Evolutionary conservation across 2,113 vertebrate species (phyloP).

Genomic region (Ctenomys sociabilis): DNA sequence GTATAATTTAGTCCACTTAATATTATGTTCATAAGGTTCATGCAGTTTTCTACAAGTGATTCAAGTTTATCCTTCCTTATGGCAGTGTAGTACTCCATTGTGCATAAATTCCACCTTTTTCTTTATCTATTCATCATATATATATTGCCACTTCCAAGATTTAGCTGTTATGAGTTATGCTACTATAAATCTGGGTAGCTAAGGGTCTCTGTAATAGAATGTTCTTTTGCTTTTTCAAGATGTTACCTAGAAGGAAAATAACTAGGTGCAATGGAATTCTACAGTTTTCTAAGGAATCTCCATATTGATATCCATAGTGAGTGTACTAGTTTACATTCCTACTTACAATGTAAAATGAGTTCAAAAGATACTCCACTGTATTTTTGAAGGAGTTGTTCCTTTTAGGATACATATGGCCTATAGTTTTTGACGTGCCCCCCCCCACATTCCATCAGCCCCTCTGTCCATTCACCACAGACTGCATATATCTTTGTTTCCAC

Average conservation of each 20-base stretch:
- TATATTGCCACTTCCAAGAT: background rate
- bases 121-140: background rate
- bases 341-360: background rate
- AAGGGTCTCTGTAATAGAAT: background rate
- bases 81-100: background rate
- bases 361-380: background rate
- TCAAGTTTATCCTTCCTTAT: background rate
- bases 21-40: background rate
- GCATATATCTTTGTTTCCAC: background rate
- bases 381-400: background rate
- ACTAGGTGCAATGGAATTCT: background rate
- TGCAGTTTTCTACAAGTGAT: background rate
- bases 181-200: background rate
- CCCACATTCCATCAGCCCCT: background rate
- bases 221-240: background rate
- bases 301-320: background rate
- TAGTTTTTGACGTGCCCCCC: background rate
- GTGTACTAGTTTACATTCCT: background rate
- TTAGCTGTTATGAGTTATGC: background rate
- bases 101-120: background rate
- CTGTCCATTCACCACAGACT: background rate
- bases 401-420: background rate
- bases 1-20: background rate
- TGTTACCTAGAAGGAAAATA: background rate
- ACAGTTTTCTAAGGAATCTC: background rate